Base-by-base conservation (phyloP, 2,113 vertebrate genomes). In the Salvelinus namaycush region DNA sequence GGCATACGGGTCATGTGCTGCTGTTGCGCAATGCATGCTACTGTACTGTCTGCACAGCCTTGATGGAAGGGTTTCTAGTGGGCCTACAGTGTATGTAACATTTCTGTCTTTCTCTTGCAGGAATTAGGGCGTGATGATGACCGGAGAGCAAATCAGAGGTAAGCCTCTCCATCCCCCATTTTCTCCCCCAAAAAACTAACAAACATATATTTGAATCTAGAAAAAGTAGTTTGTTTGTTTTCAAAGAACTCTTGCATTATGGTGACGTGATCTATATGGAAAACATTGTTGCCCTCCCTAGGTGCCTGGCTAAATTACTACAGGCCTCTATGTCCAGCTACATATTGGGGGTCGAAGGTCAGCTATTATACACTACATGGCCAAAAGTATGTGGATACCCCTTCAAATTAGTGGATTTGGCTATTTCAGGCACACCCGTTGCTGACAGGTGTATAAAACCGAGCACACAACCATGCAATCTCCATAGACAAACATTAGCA, bases 101-200 rank as follows among this genome's bases (percentile, higher is more conserved):
- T 57, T 44, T 49, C 22, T 60, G 26, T 72, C 16, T 62, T 81
- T 82, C 20, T 87, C 72, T 88, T 94, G 86, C 86, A 97, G 91
- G 97, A 98, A 83, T 95, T 92, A 67, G 96, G 96, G 87, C 97
- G 96, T 0, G 97, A 98, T 77, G 96, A 98, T 44, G 97, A 99
- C 7, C 93, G 95, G 26, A 96, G 94, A 87, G 86, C 95, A 72
- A 98, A 96, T 49, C 94, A 96, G 86, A 97, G 96, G 97, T 99
- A 87, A 95, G 48, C 14, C 20, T 48, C 73, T 74, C 70, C 51
- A 29, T n/a, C 20, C 62, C n/a, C 59, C 49, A 68, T 22, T 22
- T 24, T 77, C 75, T 73, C 49, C 44, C 18, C 2, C 11, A 44
- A 44, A 44, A 44, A 27, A 27, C 3, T 0, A 29, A 29, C 31